Conservation (phyloP, 2,797 vertebrate species). For the Leucoraja ocellata region DNA sequence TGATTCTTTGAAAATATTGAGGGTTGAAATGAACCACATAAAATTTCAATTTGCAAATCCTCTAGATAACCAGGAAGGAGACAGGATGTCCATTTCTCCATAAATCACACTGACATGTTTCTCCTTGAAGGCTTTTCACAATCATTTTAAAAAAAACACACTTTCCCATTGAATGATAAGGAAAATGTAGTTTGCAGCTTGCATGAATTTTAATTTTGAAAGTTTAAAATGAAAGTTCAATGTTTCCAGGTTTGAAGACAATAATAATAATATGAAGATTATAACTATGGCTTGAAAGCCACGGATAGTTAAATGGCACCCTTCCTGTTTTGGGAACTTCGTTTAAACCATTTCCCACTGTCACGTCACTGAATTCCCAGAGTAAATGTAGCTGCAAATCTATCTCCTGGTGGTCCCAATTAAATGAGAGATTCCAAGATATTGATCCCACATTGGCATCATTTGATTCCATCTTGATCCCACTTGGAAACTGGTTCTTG, state of each 20-base stretch:
- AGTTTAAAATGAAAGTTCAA: not conserved
- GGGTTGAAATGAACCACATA: not conserved
- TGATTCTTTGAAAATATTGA: conserved; percentile 10
- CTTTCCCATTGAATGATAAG: not conserved
- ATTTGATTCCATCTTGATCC: not conserved
- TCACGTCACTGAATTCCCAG: not conserved
- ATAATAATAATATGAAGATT: not conserved
- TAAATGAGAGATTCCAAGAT: not conserved
- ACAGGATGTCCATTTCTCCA: conserved; percentile 8
- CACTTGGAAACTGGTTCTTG: not conserved
- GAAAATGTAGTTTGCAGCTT: not conserved
- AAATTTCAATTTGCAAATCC: conserved; percentile 35
- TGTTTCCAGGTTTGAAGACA: not conserved
- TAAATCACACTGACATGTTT: conserved; percentile 4
- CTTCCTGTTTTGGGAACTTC: not conserved
- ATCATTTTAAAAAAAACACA: not conserved
- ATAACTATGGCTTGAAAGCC: not conserved
- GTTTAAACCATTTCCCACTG: not conserved
- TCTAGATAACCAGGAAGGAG: conserved; percentile 14
- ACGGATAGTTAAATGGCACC: not conserved
- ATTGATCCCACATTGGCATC: not conserved
- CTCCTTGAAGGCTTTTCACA: not conserved
- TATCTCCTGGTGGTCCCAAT: not conserved
- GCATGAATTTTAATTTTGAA: too few relatives aligned
- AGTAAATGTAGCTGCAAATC: not conserved